These are phyloP conservation scores for Sebastes oblongus DNA, from an alignment of 2,797 vertebrate genomes.

Conservation along the genomic window DNA sequence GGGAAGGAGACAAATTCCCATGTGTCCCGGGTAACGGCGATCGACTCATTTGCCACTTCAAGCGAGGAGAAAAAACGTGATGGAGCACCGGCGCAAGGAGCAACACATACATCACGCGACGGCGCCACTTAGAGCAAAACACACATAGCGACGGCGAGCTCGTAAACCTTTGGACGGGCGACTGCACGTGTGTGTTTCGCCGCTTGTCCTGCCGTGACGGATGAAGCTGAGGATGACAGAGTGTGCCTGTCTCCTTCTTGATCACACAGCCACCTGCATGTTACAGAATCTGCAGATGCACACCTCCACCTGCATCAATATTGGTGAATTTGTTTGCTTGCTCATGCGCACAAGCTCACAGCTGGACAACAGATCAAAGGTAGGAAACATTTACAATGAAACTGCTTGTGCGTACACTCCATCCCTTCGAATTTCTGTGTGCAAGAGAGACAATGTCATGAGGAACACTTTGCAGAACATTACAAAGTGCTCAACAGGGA, in stretches of 20 bases:
- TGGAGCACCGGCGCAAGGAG: background rate
- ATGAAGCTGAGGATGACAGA: slow-evolving; percentile 57
- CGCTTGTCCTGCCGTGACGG: slow-evolving; percentile 36
- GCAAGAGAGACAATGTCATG: slow-evolving; percentile 5
- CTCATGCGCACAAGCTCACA: background rate
- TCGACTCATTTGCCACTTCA: slow-evolving; percentile 19
- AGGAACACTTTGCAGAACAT: slow-evolving; percentile 34
- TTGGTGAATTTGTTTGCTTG: background rate
- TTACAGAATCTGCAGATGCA: background rate
- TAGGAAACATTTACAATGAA: slow-evolving; percentile 19
- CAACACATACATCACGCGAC: slow-evolving; percentile 46
- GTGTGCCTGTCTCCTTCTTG: slow-evolving; percentile 19
- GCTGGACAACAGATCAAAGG: slow-evolving; percentile 25
- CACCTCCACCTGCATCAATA: background rate
- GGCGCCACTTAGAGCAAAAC: slow-evolving; percentile 42
- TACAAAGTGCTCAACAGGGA: slow-evolving; percentile 24
- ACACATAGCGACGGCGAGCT: slow-evolving; percentile 32
- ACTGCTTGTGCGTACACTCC: background rate
- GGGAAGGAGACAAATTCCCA: slow-evolving; percentile 32
- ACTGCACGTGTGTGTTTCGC: slow-evolving; percentile 21
- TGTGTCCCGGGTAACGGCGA: slow-evolving; percentile 2
- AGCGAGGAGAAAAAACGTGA: slow-evolving; percentile 4
- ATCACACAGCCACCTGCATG: background rate
- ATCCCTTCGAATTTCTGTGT: slow-evolving; percentile 6
- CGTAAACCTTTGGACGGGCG: slow-evolving; percentile 59